Evolutionary conservation across 92 coral and sea anemone species (phyloP).

Genomic region (Metridium senile): DNA sequence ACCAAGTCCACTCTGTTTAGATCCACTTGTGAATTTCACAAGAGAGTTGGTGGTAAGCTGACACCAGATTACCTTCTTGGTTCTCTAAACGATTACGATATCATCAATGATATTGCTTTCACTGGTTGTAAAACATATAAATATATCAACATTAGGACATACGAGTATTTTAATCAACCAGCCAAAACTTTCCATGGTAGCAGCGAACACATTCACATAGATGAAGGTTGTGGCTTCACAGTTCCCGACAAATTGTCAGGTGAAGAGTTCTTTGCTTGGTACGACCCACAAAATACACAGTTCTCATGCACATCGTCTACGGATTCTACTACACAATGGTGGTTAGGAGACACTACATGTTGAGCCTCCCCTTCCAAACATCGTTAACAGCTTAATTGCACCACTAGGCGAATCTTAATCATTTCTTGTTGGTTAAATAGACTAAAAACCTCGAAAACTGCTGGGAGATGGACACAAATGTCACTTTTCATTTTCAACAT

Average conservation of each 20-base stretch:
- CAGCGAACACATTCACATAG: background rate
- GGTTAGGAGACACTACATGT: constrained; percentile 16
- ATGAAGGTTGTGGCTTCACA: too few species aligned
- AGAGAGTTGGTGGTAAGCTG: constrained; percentile 8
- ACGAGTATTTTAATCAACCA: too few species aligned
- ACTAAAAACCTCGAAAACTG: too few species aligned
- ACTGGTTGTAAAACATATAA: background rate
- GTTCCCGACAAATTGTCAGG: too few species aligned
- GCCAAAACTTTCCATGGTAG: too few species aligned
- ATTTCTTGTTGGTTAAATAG: too few species aligned
- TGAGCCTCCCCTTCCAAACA: too few species aligned
- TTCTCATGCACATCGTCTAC: too few species aligned
- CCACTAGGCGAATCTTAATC: too few species aligned
- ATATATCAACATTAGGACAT: background rate
- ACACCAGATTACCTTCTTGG: background rate
- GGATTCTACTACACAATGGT: background rate
- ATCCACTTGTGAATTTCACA: constrained; percentile 30
- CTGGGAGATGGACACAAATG: too few species aligned
- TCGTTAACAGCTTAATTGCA: too few species aligned
- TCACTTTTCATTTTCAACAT: too few species aligned
- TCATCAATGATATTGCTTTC: background rate
- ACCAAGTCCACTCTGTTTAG: constrained; percentile 26
- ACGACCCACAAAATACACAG: background rate
- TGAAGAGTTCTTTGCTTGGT: background rate
- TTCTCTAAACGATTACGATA: background rate